A percentile compares a stretch with the other conserved stretches of the same genome.
Conservation (phyloP, 1,140 invertebrate genomes). For the Sitodiplosis mosellana region DNA sequence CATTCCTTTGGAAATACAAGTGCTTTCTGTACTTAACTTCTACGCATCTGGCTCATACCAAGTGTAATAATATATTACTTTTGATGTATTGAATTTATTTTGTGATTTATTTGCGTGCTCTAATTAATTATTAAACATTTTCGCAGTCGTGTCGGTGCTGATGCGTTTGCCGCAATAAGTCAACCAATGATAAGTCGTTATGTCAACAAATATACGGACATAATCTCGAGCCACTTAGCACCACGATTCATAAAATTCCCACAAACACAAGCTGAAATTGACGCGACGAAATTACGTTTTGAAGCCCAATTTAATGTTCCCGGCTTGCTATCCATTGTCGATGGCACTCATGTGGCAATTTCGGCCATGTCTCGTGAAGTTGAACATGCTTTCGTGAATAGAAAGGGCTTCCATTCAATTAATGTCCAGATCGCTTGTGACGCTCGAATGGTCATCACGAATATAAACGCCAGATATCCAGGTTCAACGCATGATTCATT, state of each 20-base stretch:
- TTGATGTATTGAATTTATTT: too few relatives aligned
- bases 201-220: neutral
- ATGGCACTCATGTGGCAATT: slow-evolving; percentile 3
- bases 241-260: neutral
- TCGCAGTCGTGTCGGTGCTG: neutral
- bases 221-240: neutral
- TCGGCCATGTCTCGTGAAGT: neutral
- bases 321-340: neutral
- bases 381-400: neutral
- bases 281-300: neutral
- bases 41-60: neutral
- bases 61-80: too few relatives aligned
- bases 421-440: slow-evolving; percentile 3
- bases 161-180: neutral
- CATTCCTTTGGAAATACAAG: neutral
- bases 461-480: slow-evolving; percentile 2
- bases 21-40: neutral
- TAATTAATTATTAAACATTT: too few relatives aligned
- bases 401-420: neutral
- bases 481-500: slow-evolving; percentile 4
- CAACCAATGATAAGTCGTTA: neutral
- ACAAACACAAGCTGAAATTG: neutral
- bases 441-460: neutral
- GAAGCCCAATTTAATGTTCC: neutral
- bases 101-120: too few relatives aligned